Evolutionary conservation across 2,888 invertebrate species (phyloP), one percentile per base, ranked within the genome.

Genomic region (Macaria notata): DNA sequence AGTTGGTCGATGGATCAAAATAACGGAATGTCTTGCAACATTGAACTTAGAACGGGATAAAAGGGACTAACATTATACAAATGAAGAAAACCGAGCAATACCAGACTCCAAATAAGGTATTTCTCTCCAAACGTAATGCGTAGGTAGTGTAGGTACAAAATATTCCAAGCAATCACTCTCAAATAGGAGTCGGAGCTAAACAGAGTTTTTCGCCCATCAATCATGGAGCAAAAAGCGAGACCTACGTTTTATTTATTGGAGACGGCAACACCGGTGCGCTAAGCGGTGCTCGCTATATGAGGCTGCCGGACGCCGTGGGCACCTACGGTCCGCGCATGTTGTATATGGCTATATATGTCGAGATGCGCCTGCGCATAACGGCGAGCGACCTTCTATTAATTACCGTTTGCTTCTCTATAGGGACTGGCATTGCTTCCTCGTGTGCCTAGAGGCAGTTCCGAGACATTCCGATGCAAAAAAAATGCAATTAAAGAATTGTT

Each of bases 321-420:
- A 44, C 38, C 46, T 54, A 46, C 29, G 52, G 52, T n/a, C 31
- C 30, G 7, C 38, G 36, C 42, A 52, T 52, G 53, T 53, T 53
- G 47, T 47, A 41, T 48, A 49, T 51, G 59, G 54, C 54, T 81
- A 73, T 84, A 85, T 81, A 86, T 71, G 86, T 77, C 79, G 76
- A 73, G 84, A 83, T 81, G 86, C 80, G 85, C 82, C 67, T 63
- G 78, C 79, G 81, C 83, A 78, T 75, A 88, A 86, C 86, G 86
- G 75, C 73, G 69, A 72, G 73, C 81, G 86, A 85, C 86, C 86
- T 85, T 85, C 86, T 86, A 86, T 86, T 86, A 87, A 88, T 88
- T 87, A 87, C 88, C 85, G 86, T 86, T 86, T 72, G 73, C 78
- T 75, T 78, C 83, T 79, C 74, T 72, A 78, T 79, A 76, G 79